These are phyloP conservation scores for Ptychodera flava DNA, from an alignment of 35 echinoderm and acorn worm genomes.

Conservation along the genomic window DNA sequence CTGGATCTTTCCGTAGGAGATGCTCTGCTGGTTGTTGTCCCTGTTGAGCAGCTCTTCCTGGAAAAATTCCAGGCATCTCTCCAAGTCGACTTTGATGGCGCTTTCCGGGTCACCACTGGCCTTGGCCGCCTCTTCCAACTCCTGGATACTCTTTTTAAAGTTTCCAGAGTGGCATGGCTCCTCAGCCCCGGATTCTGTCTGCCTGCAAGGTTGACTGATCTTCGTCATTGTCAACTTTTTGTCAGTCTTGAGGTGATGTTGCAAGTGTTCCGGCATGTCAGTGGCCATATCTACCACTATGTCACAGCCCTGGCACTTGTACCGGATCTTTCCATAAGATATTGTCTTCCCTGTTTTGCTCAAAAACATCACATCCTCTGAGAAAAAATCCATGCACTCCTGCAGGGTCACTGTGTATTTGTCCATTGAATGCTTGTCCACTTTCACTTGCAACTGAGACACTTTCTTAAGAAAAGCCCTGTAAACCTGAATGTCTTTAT, in stretches of 20 bases:
- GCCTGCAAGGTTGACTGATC: neutral
- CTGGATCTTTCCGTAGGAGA: neutral
- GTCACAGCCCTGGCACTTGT: neutral
- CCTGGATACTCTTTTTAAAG: neutral
- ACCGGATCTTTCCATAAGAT: neutral
- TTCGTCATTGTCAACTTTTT: neutral
- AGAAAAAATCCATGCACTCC: neutral
- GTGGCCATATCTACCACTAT: neutral
- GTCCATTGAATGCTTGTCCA: neutral
- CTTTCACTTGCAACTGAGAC: neutral
- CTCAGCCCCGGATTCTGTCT: neutral
- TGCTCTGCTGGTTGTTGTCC: neutral
- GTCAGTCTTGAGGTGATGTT: neutral
- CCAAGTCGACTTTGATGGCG: neutral
- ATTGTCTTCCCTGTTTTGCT: neutral
- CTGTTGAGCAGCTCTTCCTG: neutral
- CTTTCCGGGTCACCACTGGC: neutral
- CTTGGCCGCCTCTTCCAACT: neutral
- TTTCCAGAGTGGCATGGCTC: neutral
- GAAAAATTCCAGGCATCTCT: neutral
- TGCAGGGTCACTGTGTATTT: neutral
- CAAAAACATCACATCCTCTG: neutral
- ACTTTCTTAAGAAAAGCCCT: neutral
- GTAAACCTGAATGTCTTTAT: neutral
- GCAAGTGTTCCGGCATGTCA: neutral